Evolutionary conservation across 2,888 invertebrate species (phyloP), one percentile per base, ranked within the genome.

Genomic region (Drosophila longiperda): DNA sequence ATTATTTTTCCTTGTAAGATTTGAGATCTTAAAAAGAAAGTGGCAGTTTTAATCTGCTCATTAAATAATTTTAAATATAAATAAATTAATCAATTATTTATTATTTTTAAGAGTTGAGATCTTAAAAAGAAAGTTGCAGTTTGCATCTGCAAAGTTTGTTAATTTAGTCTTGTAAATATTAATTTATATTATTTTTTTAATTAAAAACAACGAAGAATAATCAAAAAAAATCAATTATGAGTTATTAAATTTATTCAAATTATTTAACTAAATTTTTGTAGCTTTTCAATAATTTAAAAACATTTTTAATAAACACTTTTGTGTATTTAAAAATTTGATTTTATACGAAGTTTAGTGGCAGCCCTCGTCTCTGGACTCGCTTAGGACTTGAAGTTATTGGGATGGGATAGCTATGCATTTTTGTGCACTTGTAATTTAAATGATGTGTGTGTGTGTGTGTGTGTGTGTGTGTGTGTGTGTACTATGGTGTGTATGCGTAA

Each of bases 401-500:
- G 12, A 9, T 32, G 57, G 60, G 48, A 33, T n/a, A 34, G 57
- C 45, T 34, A 75, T 50, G 58, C 29, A 74, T 73, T 72, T 83
- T 81, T 70, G 82, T 75, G 69, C 67, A 71, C 61, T 77, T 70
- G 85, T 82, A 80, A 87, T 89, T 87, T 87, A 78, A 85, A 89
- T 89, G 85, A 87, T 87, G 82, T 82, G 85, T 29, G 26, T 26
- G 82, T 82, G 87, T 73, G 82, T 82, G 87, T 5, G 23, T 23
- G 82, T 82, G 87, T 71, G 82, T 82, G 87, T 29, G 87, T 29
- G 82, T 82, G 87, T 29, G 26, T 26, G 82, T 82, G 87, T 73
- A 71, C 83, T 74, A 77, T 77, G 87, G 76, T 74, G 77, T 85
- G 84, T 78, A 84, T 89, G 78, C 89, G 84, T 83, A 69, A 80